Evolutionary conservation across 2,113 vertebrate genomes (phyloP), one percentile per base, ranked within the genome.

Genomic region (Neofelis nebulosa): DNA sequence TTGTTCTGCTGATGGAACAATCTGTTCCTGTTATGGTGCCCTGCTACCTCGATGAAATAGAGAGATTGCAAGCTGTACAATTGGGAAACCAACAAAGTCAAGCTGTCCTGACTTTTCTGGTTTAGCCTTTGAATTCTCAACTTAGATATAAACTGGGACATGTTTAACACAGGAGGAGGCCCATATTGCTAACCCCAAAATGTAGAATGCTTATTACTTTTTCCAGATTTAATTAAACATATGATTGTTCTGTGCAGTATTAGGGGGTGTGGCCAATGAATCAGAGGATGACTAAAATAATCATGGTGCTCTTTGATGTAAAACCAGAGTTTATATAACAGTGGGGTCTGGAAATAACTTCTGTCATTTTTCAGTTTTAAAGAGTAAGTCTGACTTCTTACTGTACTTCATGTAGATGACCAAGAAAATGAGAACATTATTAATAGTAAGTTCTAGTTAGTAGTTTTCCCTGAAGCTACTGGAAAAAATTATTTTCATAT

Each of bases 41-140:
- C 86, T 50, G 65, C 66, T 97, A 91, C 92, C 96, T 96, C 65
- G 2, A 63, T 25, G 63, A 86, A 96, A 94, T 68, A 85, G 94
- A 89, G 97, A 89, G 97, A 97, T 95, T 94, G 93, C 96, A 98
- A 97, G 94, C 97, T 98, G 97, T 94, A 96, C 36, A 83, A 50
- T 0, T 94, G 94, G 90, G 96, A 96, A 98, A 93, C 85, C 95
- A 90, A 81, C 48, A 61, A 93, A 98, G 98, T 97, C 97, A 97
- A 98, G 97, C 94, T 98, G 97, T 96, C 97, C 98, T 91, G 73
- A 97, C 97, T 98, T 97, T n/a, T 93, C 84, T 92, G 74, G 85
- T 89, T 97, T 96, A 97, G 85, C 79, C 96, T 97, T 93, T 91
- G 66, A 96, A 66, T 97, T 95, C 78, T 97, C 85, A 95, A 71